Base-by-base conservation (phyloP, 2,888 invertebrate species). In the Trissolcus brochymenae region DNA sequence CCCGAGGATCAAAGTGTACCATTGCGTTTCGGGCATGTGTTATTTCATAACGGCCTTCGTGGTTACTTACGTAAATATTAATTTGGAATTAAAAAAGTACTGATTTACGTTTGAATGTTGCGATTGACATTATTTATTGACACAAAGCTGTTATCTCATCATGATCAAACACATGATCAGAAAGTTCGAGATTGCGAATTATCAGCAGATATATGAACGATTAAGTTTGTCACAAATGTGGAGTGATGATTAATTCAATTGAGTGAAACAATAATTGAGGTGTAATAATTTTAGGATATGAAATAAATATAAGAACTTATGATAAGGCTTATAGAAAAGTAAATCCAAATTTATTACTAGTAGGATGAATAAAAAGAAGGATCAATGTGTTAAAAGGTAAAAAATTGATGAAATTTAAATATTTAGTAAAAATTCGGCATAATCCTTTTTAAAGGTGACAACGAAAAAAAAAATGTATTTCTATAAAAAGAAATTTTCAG, bases 11-110 rank as follows among this genome's bases (percentile, higher is more conserved):
- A 43, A 43, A 43, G 43, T 43, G 4, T 6, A 25, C 25, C 25
- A 25, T 25, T 4, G 25, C 25, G 25, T 25, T 43, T 43, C 3
- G 3, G 43, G 43, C 43, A 11, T 43, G 43, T 43, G 43, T 43
- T 43, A 43, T 43, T 43, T 14, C n/a, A 43, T 43, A 43, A 43
- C 43, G 43, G n/a, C 43, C n/a, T 43, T 13, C 43, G n/a, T 43
- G 43, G 43, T n/a, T 43, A 25, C 25, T 3, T 43, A 14, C 11
- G n/a, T 43, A 43, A 43, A 43, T 43, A 43, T n/a, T n/a, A 43
- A n/a, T 43, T 43, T 43, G 43, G 13, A 43, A 43, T 43, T 4
- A n/a, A n/a, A 14, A 43, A 43, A 25, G 25, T 43, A 14, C 13
- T 43, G 43, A 43, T 43, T 43, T 43, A 43, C 43, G n/a, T 14